These are phyloP conservation scores for Rhinella marina DNA, from an alignment of 2,797 vertebrate species.

Conservation along the genomic window DNA sequence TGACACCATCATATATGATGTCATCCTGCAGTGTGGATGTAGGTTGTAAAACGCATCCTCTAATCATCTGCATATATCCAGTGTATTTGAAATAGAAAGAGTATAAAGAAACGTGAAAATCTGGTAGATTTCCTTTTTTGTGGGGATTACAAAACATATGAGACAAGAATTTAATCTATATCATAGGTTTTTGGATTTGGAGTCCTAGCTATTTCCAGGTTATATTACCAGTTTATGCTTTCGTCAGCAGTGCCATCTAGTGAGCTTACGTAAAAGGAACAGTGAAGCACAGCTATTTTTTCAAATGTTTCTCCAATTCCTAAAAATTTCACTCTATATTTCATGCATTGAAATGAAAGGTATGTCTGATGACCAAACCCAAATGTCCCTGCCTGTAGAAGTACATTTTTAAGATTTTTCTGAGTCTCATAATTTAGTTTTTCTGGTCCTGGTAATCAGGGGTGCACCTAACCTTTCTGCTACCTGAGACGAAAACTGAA, in stretches of 20 bases:
- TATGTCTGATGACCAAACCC: neutral
- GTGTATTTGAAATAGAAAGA: neutral
- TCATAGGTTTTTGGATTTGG: neutral
- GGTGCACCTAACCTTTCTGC: too few species aligned
- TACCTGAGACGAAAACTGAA: too few species aligned
- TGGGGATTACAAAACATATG: neutral
- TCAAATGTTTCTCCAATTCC: neutral
- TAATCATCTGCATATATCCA: too few species aligned
- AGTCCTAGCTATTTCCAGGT: neutral
- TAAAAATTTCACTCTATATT: neutral
- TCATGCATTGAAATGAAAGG: neutral
- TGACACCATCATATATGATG: too few species aligned
- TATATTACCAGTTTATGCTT: conserved; percentile 16
- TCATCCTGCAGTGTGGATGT: too few species aligned
- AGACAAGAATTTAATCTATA: neutral
- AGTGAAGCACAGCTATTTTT: neutral
- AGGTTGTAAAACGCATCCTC: too few species aligned
- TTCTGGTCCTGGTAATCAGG: too few species aligned
- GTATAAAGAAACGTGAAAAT: neutral
- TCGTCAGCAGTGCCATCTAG: conserved; percentile 48
- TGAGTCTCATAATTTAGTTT: too few species aligned
- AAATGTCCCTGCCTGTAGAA: too few species aligned
- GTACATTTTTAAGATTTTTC: too few species aligned
- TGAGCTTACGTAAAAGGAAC: neutral
- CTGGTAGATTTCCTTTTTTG: neutral